Percentiles rank a stretch among this genome's conserved stretches.
phyloP scores from a whole-genome alignment of 2,888 invertebrate genomes.

The Microctonus brassicae region DNA sequence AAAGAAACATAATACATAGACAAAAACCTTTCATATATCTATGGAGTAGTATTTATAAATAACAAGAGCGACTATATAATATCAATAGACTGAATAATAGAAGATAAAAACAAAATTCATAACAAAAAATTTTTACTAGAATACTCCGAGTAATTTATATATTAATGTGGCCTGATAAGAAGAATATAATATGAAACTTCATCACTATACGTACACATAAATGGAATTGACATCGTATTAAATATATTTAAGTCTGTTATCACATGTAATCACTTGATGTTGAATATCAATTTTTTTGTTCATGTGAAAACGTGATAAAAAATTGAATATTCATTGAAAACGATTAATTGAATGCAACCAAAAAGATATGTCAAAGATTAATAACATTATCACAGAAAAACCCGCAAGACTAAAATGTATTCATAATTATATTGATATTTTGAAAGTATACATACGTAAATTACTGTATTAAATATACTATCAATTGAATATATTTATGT shows the following conservation, averaged over 20 bases:
- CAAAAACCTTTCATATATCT: background rate
- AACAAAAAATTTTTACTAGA: background rate
- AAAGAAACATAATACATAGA: background rate
- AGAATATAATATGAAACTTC: background rate
- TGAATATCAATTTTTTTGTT: background rate
- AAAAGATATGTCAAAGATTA: background rate
- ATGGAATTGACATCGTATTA: background rate
- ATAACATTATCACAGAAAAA: background rate
- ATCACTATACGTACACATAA: background rate
- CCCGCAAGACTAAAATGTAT: background rate
- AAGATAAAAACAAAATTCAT: too few relatives aligned
- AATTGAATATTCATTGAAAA: background rate
- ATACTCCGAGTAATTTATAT: background rate
- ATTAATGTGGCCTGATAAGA: background rate
- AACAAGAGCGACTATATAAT: background rate
- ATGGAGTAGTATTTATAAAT: background rate
- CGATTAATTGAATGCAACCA: background rate
- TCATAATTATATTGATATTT: background rate
- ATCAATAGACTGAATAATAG: slow-evolving; percentile 2
- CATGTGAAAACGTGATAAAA: background rate
- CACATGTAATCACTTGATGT: background rate
- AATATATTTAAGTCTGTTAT: background rate
- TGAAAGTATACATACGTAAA: background rate
- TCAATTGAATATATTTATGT: background rate
- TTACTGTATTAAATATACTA: slow-evolving; percentile 1